These are phyloP conservation scores for Hassar affinis DNA, from an alignment of 2,113 vertebrate genomes.

Conservation along the genomic window DNA sequence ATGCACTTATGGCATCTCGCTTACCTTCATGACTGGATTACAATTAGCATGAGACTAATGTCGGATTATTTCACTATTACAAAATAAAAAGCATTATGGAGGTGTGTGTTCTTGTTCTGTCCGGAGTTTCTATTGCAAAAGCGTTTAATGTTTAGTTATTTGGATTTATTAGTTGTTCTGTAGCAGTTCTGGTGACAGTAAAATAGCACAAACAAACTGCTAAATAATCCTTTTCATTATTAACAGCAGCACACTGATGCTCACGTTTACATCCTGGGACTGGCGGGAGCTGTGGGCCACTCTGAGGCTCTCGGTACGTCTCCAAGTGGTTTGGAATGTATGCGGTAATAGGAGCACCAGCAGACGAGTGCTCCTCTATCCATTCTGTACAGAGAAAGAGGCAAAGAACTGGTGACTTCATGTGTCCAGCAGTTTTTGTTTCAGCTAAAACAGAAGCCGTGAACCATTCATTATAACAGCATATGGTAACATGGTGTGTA, in stretches of 20 bases:
- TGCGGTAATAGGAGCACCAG: constrained; percentile 81
- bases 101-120: background rate
- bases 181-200: background rate
- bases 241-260: background rate
- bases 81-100: background rate
- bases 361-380: constrained; percentile 90
- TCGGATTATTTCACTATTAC: background rate
- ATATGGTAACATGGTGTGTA: background rate
- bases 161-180: background rate
- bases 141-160: background rate
- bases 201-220: background rate
- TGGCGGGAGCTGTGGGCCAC: constrained; percentile 65
- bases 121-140: background rate
- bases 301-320: constrained; percentile 83
- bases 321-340: constrained; percentile 87
- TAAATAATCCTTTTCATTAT: background rate
- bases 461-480: no score
- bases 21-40: background rate
- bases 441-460: background rate
- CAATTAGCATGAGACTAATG: background rate
- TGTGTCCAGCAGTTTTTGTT: background rate
- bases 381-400: constrained; percentile 78
- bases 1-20: background rate
- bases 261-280: constrained; percentile 70
- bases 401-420: background rate